Conservation (phyloP, 1,140 invertebrate genomes). For the Lepidurus packardi region DNA sequence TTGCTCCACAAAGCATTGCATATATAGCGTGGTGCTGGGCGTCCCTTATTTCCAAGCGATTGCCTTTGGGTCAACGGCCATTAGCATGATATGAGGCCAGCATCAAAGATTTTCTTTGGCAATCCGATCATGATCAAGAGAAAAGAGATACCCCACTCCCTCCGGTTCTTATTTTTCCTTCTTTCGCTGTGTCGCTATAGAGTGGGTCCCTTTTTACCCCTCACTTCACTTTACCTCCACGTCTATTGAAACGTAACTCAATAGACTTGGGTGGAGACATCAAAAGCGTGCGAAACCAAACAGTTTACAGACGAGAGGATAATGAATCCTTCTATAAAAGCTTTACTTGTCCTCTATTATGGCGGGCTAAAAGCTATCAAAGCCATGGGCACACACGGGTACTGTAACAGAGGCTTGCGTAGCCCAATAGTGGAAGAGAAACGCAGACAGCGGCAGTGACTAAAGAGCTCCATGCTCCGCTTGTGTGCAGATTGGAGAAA, state of each 20-base stretch:
- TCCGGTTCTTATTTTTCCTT: neutral
- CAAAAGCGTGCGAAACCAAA: conserved; percentile 21
- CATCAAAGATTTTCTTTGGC: conserved; percentile 19
- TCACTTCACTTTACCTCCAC: conserved; percentile 13
- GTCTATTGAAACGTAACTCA: conserved; percentile 22
- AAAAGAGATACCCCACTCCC: conserved; percentile 2
- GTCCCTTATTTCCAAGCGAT: conserved; percentile 7
- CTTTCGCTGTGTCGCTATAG: neutral
- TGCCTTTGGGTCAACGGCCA: conserved; percentile 17
- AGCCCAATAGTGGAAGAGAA: conserved; percentile 9
- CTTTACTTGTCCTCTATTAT: conserved; percentile 15
- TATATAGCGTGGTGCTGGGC: neutral
- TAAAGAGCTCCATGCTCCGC: neutral
- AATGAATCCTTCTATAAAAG: conserved; percentile 19
- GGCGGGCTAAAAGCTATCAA: conserved; percentile 14
- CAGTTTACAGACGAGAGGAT: conserved; percentile 21
- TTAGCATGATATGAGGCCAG: conserved; percentile 19
- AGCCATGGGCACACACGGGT: neutral
- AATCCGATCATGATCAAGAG: conserved; percentile 15
- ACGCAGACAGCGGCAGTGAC: neutral
- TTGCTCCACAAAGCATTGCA: neutral
- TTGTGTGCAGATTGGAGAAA: conserved; percentile 4
- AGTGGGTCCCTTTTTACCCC: conserved; percentile 17
- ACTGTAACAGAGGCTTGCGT: conserved; percentile 5
- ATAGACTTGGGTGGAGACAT: conserved; percentile 21